Percentiles rank a stretch among this genome's conserved stretches.
phyloP scores from a whole-genome alignment of 2,888 invertebrate species.

The Tanypteryx hageni region DNA sequence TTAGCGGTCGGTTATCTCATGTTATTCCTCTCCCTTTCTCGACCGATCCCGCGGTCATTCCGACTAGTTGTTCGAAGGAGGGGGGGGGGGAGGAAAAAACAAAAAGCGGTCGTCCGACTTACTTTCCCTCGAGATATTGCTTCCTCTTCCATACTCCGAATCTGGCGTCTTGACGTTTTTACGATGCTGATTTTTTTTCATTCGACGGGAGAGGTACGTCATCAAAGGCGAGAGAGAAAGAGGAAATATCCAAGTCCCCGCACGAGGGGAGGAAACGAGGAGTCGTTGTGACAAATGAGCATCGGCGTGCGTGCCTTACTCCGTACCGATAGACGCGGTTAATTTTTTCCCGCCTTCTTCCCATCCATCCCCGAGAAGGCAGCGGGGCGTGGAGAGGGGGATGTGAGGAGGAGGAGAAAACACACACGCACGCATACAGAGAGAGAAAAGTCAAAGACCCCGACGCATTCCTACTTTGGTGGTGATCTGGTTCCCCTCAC shows the following conservation, averaged over 20 bases:
- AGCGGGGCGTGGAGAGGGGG: background rate
- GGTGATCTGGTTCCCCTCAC: background rate
- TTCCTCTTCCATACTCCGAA: background rate
- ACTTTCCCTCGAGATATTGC: background rate
- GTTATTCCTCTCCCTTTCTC: background rate
- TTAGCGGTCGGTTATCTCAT: background rate
- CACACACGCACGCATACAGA: background rate
- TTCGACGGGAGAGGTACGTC: background rate
- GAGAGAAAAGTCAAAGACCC: background rate
- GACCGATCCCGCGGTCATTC: background rate
- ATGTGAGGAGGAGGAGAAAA: background rate
- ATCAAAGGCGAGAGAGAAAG: background rate
- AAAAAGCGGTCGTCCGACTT: background rate
- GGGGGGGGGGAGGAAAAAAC: background rate
- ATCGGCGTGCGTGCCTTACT: no score
- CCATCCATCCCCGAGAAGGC: background rate
- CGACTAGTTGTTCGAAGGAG: no score
- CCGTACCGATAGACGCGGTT: background rate
- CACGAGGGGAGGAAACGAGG: background rate
- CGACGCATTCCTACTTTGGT: background rate
- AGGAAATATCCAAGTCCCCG: background rate
- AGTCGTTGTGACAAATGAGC: conserved; percentile 12
- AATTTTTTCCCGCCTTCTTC: background rate
- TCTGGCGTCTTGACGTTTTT: background rate
- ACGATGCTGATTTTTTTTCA: background rate